Evolutionary conservation across 2,113 vertebrate genomes (phyloP).

Genomic region (Microtus montanus): DNA sequence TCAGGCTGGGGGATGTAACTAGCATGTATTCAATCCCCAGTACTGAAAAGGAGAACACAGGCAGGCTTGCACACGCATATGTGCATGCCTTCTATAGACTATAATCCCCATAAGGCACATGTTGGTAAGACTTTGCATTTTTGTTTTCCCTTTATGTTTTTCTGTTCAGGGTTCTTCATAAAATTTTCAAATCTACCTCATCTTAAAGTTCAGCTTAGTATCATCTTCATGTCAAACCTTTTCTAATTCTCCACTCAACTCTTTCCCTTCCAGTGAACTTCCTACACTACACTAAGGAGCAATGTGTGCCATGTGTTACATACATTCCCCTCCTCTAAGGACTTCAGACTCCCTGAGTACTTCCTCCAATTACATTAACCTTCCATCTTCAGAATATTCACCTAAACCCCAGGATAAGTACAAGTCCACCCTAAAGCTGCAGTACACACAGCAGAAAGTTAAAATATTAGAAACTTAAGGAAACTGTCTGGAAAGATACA

Average conservation of each 20-base stretch:
- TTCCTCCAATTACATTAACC: slow-evolving; percentile 45
- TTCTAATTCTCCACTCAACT: slow-evolving; percentile 8
- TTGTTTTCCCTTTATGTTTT: slow-evolving; percentile 45
- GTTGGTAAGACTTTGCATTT: neutral
- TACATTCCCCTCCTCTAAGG: neutral
- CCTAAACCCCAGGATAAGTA: slow-evolving; percentile 23
- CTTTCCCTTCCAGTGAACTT: slow-evolving; percentile 4
- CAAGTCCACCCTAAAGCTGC: neutral
- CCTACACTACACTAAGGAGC: neutral
- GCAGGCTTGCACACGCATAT: neutral
- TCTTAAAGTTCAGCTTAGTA: slow-evolving; percentile 53
- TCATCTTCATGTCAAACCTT: slow-evolving; percentile 41
- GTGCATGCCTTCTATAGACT: neutral
- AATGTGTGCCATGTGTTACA: neutral
- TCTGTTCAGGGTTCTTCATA: slow-evolving; percentile 23
- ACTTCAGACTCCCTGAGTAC: neutral
- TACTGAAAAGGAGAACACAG: neutral
- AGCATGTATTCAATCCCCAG: neutral
- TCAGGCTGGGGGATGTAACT: neutral
- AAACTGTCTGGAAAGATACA: slow-evolving; percentile 20
- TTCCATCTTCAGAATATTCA: slow-evolving; percentile 15
- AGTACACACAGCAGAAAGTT: neutral
- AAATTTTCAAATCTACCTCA: slow-evolving; percentile 32
- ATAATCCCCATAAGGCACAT: neutral
- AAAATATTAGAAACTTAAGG: slow-evolving; percentile 48